Evolutionary conservation across 2,797 vertebrate genomes (phyloP).

Genomic region (Limosa lapponica): DNA sequence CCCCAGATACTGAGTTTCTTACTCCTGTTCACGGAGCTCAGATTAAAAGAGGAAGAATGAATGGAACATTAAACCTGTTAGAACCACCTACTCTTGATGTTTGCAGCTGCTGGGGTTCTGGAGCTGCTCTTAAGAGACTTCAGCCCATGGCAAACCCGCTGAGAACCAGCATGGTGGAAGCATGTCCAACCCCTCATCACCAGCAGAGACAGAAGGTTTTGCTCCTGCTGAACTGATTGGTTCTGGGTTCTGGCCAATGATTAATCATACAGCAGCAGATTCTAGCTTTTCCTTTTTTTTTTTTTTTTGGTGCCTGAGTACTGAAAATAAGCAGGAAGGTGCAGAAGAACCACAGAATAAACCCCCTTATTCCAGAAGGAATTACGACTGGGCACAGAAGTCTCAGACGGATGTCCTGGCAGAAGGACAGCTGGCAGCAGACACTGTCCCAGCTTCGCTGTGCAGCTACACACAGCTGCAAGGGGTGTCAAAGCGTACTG

Average conservation of each 20-base stretch:
- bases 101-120: neutral
- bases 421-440: neutral
- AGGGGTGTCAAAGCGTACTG: neutral
- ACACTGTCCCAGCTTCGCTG: neutral
- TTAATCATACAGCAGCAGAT: neutral
- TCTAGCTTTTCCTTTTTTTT: too few species aligned
- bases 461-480: neutral
- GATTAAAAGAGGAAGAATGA: neutral
- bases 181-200: neutral
- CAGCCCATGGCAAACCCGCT: neutral
- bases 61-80: too few species aligned
- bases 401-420: neutral
- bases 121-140: neutral
- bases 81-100: neutral
- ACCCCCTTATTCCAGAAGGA: neutral
- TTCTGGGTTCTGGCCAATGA: rapidly evolving
- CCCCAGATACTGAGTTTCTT: neutral
- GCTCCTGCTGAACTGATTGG: neutral
- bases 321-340: neutral
- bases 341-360: neutral
- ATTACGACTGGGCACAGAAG: neutral
- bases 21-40: neutral
- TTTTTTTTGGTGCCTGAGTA: too few species aligned
- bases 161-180: neutral
- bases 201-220: neutral